Conservation (phyloP, 1,140 invertebrate genomes). For the Metaphire vulgaris region DNA sequence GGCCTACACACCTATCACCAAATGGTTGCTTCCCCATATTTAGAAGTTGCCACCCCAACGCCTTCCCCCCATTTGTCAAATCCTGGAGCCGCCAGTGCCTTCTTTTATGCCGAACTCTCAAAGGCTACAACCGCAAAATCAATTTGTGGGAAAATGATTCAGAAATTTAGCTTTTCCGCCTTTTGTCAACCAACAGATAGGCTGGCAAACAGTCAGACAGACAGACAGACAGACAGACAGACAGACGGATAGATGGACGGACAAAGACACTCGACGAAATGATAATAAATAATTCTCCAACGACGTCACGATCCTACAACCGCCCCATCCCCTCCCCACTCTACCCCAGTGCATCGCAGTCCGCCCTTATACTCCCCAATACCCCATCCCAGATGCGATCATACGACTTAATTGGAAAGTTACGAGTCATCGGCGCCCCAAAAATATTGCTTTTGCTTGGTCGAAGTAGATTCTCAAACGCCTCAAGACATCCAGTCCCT, state of each 20-base stretch:
- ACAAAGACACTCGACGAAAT: neutral
- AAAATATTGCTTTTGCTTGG: too few species aligned
- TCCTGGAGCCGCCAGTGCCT: neutral
- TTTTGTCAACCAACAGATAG: neutral
- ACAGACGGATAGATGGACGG: neutral
- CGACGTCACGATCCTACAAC: neutral
- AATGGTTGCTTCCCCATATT: too few species aligned
- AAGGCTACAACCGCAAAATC: neutral
- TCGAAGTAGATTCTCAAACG: too few species aligned
- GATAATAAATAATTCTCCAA: neutral
- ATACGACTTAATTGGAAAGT: neutral
- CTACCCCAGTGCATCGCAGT: too few species aligned
- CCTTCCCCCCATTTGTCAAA: neutral
- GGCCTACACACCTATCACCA: too few species aligned
- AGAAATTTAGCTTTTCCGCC: too few species aligned
- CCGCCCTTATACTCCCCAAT: too few species aligned
- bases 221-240: constrained; percentile 1
- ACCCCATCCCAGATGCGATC: too few species aligned
- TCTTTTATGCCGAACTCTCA: neutral
- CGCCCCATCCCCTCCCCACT: neutral
- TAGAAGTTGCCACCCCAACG: too few species aligned
- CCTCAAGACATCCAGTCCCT: too few species aligned
- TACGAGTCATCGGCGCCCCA: neutral
- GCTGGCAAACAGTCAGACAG: neutral
- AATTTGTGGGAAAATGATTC: neutral